These are phyloP conservation scores for Netelia fuscicornis DNA, from an alignment of 2,888 invertebrate species.

Conservation along the genomic window DNA sequence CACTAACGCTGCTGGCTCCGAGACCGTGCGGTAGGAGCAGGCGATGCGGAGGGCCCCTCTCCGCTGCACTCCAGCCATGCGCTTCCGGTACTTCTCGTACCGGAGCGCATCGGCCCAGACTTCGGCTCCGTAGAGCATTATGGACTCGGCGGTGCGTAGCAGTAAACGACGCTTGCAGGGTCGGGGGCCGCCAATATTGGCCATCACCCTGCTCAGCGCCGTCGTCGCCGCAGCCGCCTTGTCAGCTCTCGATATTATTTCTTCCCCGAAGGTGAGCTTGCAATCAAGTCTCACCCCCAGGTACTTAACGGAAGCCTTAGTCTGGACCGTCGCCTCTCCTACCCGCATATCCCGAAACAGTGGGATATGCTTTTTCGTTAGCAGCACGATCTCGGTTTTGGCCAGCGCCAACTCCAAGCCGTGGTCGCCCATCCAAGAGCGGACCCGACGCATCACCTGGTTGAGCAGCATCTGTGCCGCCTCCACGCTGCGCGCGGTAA, in stretches of 20 bases:
- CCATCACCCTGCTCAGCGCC: not conserved
- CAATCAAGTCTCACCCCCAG: no score
- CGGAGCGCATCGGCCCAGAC: not conserved
- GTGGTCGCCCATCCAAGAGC: not conserved
- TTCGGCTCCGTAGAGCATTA: not conserved
- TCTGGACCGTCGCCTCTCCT: no score
- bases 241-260: no score
- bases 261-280: no score
- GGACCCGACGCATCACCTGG: not conserved
- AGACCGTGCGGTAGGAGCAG: no score
- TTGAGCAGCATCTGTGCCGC: not conserved
- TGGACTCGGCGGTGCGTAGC: no score
- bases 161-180: not conserved
- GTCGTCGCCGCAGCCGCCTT: not conserved
- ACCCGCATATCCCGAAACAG: not conserved
- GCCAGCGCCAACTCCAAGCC: not conserved
- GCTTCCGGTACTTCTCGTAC: not conserved
- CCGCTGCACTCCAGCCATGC: no score
- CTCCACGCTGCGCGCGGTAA: slow-evolving; percentile 11
- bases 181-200: not conserved
- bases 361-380: not conserved
- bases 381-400: slow-evolving; percentile 2
- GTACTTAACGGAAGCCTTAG: no score
- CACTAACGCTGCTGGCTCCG: no score
- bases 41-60: no score